A percentile compares a stretch with the other conserved stretches of the same genome.
phyloP scores from a whole-genome alignment of 2,113 vertebrate species.

The Antechinus stuartii region DNA sequence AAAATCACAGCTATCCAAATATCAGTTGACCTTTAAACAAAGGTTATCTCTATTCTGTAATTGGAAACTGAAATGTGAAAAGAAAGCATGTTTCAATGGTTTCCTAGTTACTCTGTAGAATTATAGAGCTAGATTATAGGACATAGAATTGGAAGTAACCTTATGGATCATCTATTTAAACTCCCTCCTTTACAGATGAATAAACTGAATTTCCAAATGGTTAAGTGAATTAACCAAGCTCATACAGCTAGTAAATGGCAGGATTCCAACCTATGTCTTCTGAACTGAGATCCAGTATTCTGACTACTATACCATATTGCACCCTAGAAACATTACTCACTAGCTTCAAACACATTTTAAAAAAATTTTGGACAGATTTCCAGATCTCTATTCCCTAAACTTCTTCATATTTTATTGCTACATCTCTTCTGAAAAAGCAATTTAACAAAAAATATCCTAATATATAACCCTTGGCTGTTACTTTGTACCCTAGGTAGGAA shows the following conservation, averaged over 20 bases:
- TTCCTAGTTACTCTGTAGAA: neutral
- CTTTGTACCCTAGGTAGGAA: neutral
- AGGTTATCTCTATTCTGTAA: slow-evolving; percentile 37
- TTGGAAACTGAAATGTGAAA: neutral
- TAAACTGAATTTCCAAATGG: neutral
- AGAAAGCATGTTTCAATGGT: slow-evolving; percentile 8
- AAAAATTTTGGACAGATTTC: neutral
- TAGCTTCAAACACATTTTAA: neutral
- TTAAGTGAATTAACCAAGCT: neutral
- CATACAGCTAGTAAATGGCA: neutral
- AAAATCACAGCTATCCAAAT: neutral
- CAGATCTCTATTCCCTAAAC: neutral
- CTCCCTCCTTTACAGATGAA: neutral
- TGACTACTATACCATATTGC: neutral
- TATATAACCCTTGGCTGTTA: neutral
- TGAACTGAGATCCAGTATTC: neutral
- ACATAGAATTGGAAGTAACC: neutral
- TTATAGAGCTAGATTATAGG: neutral
- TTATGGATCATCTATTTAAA: neutral
- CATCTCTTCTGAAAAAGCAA: neutral
- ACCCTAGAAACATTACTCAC: neutral
- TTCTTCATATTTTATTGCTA: neutral
- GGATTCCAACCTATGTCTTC: neutral
- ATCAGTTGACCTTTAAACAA: slow-evolving; percentile 52
- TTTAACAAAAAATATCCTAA: neutral